Evolutionary conservation across 2,797 vertebrate genomes (phyloP).

Genomic region (Odontamblyopus lacepedii): DNA sequence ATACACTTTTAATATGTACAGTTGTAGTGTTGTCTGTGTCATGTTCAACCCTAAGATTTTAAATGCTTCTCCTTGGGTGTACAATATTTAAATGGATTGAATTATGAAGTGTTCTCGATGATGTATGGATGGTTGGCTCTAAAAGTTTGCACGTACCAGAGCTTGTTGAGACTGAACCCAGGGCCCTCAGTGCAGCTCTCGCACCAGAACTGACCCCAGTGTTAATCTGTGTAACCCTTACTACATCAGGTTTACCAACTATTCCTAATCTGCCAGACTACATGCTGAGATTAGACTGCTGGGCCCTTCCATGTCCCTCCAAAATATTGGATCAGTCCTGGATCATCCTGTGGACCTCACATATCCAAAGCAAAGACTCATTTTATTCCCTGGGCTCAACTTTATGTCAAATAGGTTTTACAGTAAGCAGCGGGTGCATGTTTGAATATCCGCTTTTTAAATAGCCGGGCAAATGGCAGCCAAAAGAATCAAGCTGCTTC

Average conservation of each 20-base stretch:
- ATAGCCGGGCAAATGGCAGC: constrained; percentile 57
- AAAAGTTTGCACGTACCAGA: background rate
- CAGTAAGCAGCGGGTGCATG: constrained; percentile 39
- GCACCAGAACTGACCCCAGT: constrained; percentile 23
- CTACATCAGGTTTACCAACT: constrained; percentile 59
- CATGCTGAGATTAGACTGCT: constrained; percentile 65
- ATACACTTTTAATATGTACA: too few species aligned
- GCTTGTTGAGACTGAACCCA: background rate
- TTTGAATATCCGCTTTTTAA: constrained; percentile 48
- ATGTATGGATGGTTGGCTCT: background rate
- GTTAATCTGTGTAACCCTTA: constrained; percentile 56
- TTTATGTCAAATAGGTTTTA: constrained; percentile 68
- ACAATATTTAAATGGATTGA: background rate
- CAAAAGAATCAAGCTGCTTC: constrained; percentile 48
- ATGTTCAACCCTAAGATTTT: background rate
- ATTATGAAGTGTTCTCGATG: background rate
- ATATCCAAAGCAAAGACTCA: constrained; percentile 54
- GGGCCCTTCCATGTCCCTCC: constrained; percentile 51
- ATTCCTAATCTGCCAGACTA: constrained; percentile 59
- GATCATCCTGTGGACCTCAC: constrained; percentile 61
- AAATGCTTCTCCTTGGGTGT: background rate
- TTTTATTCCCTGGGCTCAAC: constrained; percentile 62
- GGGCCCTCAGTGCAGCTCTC: background rate
- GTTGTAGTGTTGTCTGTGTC: background rate
- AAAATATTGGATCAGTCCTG: constrained; percentile 73